phyloP scores from a whole-genome alignment of 2,113 vertebrate species.

The Hassar affinis region DNA sequence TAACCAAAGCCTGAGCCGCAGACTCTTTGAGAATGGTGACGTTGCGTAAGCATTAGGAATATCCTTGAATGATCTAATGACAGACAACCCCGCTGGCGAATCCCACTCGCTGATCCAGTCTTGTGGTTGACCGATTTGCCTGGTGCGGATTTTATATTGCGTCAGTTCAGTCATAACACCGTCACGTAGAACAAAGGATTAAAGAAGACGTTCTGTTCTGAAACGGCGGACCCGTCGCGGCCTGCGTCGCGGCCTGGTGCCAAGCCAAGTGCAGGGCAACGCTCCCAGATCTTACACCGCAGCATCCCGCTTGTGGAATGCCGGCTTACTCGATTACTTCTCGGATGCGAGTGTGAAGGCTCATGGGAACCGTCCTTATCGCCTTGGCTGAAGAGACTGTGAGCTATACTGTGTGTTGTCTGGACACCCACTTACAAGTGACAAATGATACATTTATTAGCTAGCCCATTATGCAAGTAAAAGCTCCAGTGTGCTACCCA shows the following conservation, averaged over 20 bases:
- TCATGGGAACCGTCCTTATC: not conserved
- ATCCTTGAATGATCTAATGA: not conserved
- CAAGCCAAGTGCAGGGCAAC: not conserved
- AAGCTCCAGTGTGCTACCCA: not conserved
- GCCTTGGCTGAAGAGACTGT: not conserved
- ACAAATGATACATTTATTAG: not conserved
- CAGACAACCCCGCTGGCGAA: not conserved
- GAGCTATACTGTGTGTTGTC: not conserved
- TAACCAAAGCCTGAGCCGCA: not conserved
- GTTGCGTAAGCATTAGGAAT: not conserved
- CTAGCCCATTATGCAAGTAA: not conserved
- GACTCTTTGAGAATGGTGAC: not conserved
- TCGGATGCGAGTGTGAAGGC: not conserved
- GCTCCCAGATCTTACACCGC: not conserved
- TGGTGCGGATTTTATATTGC: not conserved
- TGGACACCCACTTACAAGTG: slow-evolving; percentile 19
- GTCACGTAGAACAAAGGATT: not conserved
- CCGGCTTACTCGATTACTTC: not conserved
- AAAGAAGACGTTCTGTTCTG: slow-evolving; percentile 6
- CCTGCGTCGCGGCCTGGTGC: slow-evolving; percentile 13
- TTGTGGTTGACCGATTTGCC: not conserved
- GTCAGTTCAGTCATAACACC: slow-evolving; percentile 12
- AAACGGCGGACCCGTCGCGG: slow-evolving; percentile 4
- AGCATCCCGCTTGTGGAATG: slow-evolving; percentile 13
- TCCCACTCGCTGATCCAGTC: not conserved